A percentile compares a stretch with the other conserved stretches of the same genome.
Conservation (phyloP, 2,113 vertebrate genomes). For the Laticauda colubrina region DNA sequence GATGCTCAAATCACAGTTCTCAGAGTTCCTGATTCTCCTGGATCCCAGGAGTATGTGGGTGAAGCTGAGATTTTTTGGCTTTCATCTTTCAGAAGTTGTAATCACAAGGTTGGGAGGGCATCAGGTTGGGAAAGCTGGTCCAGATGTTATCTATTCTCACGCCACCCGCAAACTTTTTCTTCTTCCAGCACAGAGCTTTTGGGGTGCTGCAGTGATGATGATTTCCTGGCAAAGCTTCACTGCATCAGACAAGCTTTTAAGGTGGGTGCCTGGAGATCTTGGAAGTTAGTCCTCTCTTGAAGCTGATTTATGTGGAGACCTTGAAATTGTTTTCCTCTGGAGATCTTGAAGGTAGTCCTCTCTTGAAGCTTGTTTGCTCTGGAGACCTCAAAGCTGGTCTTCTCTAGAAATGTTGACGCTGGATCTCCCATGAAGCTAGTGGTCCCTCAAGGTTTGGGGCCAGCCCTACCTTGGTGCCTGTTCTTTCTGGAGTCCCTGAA, state of each 20-base stretch:
- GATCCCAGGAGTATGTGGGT: background rate
- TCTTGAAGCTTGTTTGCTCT: background rate
- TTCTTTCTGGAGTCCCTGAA: background rate
- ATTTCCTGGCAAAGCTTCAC: conserved; percentile 94
- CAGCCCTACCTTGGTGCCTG: background rate
- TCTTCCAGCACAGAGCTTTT: conserved; percentile 81
- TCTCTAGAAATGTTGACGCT: background rate
- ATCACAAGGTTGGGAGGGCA: background rate
- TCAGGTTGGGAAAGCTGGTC: background rate
- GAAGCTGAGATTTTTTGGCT: background rate
- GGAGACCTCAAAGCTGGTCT: background rate
- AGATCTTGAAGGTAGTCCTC: background rate
- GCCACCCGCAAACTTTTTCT: background rate
- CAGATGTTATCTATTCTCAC: background rate
- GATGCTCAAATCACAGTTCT: background rate
- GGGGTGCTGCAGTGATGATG: conserved; percentile 91
- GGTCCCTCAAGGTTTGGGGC: background rate
- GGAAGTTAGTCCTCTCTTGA: background rate
- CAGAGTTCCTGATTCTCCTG: background rate
- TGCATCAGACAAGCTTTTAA: conserved; percentile 94
- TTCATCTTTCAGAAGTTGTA: background rate
- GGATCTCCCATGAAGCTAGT: background rate
- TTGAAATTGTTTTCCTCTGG: background rate
- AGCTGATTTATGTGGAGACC: background rate
- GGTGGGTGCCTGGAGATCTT: conserved; percentile 66